phyloP scores from a whole-genome alignment of 2,888 invertebrate species.

The Chromoteleia sp. region DNA sequence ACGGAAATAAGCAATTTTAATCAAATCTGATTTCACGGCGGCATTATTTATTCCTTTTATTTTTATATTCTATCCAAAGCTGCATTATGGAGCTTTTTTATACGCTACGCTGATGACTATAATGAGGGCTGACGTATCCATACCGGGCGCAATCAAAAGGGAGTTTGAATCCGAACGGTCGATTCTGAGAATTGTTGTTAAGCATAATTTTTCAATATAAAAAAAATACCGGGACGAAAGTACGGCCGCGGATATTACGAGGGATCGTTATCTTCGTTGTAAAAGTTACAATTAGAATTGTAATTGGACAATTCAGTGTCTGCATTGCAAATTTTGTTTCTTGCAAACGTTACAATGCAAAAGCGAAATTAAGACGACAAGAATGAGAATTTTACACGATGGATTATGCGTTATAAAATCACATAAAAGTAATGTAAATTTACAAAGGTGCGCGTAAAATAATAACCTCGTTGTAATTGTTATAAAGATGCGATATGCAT shows the following conservation, averaged over 20 bases:
- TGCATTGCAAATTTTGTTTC: constrained; percentile 19
- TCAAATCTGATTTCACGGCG: constrained; percentile 65
- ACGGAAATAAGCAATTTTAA: constrained; percentile 65
- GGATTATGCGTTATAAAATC: no score
- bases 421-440: no score
- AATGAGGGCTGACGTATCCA: constrained; percentile 69
- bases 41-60: constrained; percentile 61
- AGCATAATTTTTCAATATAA: constrained; percentile 46
- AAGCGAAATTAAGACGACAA: no score
- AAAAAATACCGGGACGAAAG: constrained; percentile 7
- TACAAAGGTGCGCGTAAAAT: no score
- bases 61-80: constrained; percentile 61
- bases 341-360: no score
- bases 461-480: no score
- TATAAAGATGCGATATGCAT: no score
- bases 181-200: constrained; percentile 54
- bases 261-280: constrained; percentile 1
- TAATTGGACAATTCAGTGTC: neutral
- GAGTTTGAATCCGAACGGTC: constrained; percentile 52
- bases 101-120: constrained; percentile 70
- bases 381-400: no score
- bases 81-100: constrained; percentile 69
- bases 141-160: constrained; percentile 56
- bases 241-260: neutral
- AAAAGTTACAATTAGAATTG: constrained; percentile 6